A percentile compares a stretch with the other conserved stretches of the same genome.
phyloP scores from a whole-genome alignment of 2,113 vertebrate species.

The Larimichthys crocea region DNA sequence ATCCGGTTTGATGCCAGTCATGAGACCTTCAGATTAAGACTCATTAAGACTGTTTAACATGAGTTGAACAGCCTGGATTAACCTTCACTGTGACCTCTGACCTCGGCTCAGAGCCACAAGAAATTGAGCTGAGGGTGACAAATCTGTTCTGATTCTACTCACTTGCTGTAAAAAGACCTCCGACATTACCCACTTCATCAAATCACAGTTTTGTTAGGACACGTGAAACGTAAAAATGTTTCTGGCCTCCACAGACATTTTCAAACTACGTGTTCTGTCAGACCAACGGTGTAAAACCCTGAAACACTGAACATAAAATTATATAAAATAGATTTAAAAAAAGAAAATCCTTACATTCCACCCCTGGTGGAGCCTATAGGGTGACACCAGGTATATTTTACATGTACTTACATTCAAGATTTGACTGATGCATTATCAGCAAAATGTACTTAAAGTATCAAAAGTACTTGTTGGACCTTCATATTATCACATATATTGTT shows the following conservation, averaged over 20 bases:
- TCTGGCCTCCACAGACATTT: no score
- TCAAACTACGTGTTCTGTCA: no score
- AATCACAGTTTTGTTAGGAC: neutral
- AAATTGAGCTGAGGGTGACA: constrained; percentile 8
- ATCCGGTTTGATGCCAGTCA: constrained; percentile 44
- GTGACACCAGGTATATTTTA: neutral
- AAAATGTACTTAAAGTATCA: neutral
- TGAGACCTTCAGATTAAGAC: constrained; percentile 58
- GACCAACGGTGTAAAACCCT: no score
- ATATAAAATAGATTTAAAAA: no score
- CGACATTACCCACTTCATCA: neutral
- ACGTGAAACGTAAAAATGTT: neutral
- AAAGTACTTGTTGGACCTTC: neutral
- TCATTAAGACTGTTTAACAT: constrained; percentile 33
- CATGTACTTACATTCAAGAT: neutral
- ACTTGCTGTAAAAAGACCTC: neutral
- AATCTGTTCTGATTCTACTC: neutral
- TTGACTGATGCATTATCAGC: neutral
- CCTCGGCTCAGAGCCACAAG: neutral
- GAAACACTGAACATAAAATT: no score
- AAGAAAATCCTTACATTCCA: no score
- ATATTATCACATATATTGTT: neutral
- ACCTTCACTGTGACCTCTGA: constrained; percentile 36
- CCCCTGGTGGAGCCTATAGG: no score
- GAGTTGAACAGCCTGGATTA: constrained; percentile 38